These are phyloP conservation scores for Upupa epops DNA, from an alignment of 2,113 vertebrate species.

Conservation along the genomic window DNA sequence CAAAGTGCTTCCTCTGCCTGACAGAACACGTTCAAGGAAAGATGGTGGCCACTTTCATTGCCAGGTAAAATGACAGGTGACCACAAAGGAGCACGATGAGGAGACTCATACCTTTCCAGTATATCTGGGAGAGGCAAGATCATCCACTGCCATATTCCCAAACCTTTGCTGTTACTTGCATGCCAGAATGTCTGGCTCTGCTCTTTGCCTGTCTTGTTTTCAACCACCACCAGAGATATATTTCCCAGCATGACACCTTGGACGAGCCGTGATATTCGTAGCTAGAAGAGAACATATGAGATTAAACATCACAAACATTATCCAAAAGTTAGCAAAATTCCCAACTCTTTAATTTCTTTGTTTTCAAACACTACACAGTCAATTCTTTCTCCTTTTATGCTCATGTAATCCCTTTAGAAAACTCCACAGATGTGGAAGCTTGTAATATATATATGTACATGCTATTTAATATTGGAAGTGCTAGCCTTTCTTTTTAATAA, in stretches of 20 bases:
- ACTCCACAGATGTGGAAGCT: background rate
- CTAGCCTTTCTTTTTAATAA: background rate
- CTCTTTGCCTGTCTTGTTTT: conserved; percentile 89
- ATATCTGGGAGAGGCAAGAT: conserved; percentile 83
- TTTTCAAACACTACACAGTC: background rate
- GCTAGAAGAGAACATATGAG: conserved; percentile 70
- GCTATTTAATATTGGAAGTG: background rate
- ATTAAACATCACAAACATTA: background rate
- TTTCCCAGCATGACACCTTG: conserved; percentile 80
- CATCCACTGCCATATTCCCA: conserved; percentile 83
- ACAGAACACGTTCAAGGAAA: background rate
- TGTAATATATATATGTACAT: background rate
- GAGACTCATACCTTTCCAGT: conserved; percentile 84
- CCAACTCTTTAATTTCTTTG: background rate
- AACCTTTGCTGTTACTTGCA: conserved; percentile 66
- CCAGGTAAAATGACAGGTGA: background rate
- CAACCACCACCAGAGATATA: conserved; percentile 84
- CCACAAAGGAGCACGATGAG: background rate
- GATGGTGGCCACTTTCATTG: background rate
- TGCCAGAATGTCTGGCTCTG: conserved; percentile 83
- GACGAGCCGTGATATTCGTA: conserved; percentile 88
- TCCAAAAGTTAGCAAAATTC: background rate
- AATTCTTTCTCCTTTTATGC: background rate
- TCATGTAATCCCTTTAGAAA: background rate
- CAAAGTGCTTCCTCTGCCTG: background rate